Percentiles rank a stretch among this genome's conserved stretches.
Evolutionary conservation across 2,113 vertebrate species (phyloP).

Genomic region (Neogobius melanostomus): DNA sequence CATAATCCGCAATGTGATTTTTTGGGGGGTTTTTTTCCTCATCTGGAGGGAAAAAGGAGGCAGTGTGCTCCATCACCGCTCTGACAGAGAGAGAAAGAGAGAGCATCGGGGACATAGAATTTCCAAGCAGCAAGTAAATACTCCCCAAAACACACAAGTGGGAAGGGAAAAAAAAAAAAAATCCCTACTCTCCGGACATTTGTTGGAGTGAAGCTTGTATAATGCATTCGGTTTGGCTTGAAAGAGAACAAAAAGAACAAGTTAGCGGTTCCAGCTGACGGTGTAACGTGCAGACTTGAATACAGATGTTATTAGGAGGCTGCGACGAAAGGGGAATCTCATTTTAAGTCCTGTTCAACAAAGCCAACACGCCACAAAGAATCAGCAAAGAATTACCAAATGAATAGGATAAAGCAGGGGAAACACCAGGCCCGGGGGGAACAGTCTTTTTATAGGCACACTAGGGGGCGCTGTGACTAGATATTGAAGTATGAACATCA

Average conservation of each 20-base stretch:
- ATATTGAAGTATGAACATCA: too few relatives aligned
- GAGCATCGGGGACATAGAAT: neutral
- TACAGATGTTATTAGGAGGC: neutral
- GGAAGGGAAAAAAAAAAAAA: neutral
- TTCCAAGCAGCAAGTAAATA: neutral
- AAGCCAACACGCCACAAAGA: too few relatives aligned
- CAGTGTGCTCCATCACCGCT: neutral
- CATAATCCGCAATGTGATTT: neutral
- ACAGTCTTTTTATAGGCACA: too few relatives aligned
- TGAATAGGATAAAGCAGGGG: too few relatives aligned
- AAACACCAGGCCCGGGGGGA: too few relatives aligned
- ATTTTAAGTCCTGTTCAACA: too few relatives aligned
- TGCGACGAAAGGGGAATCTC: too few relatives aligned
- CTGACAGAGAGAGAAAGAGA: neutral
- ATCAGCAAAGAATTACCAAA: too few relatives aligned
- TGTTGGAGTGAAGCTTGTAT: neutral
- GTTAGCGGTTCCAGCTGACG: neutral
- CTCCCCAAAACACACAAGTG: neutral
- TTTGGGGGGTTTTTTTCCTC: neutral
- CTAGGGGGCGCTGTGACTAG: too few relatives aligned
- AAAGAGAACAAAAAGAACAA: neutral
- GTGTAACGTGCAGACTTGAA: neutral
- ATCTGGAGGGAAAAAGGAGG: neutral
- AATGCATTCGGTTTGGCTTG: neutral
- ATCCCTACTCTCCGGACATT: neutral